These are phyloP conservation scores for Anguilla pacifica DNA, from an alignment of 2,797 vertebrate species.

Conservation along the genomic window DNA sequence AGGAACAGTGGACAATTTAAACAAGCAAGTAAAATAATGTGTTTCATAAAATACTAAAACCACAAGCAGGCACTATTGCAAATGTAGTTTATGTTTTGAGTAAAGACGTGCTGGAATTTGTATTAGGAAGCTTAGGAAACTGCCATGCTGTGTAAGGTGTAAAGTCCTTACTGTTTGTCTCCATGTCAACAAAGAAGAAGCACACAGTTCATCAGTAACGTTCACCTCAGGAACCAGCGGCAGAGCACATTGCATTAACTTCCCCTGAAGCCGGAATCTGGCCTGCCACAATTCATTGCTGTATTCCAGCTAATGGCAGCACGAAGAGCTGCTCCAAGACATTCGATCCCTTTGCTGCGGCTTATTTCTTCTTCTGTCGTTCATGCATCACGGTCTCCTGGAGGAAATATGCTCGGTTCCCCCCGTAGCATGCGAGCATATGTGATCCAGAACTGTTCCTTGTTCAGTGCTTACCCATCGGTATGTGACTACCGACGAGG, in stretches of 20 bases:
- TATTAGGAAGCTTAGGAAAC: neutral
- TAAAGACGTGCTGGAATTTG: neutral
- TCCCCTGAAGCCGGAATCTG: neutral
- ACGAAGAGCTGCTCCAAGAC: neutral
- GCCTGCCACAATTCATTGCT: neutral
- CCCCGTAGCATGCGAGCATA: slow-evolving; percentile 23
- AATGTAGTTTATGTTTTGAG: neutral
- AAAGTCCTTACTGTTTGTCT: neutral
- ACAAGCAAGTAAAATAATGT: neutral
- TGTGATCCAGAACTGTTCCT: slow-evolving; percentile 21
- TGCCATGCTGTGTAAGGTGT: neutral
- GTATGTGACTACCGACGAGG: slow-evolving; percentile 87
- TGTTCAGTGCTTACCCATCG: slow-evolving; percentile 66
- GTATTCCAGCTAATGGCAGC: neutral
- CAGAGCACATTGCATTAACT: neutral
- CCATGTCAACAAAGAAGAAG: neutral
- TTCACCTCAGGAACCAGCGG: neutral
- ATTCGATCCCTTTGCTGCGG: slow-evolving; percentile 22
- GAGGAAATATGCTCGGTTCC: slow-evolving; percentile 16
- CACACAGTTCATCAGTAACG: neutral
- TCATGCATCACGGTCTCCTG: slow-evolving; percentile 11
- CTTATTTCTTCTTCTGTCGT: slow-evolving; percentile 11
- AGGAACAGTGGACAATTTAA: neutral
- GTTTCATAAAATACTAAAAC: neutral
- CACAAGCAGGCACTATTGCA: neutral